Conservation (phyloP, 2,888 invertebrate genomes). For the Altica lythri region DNA sequence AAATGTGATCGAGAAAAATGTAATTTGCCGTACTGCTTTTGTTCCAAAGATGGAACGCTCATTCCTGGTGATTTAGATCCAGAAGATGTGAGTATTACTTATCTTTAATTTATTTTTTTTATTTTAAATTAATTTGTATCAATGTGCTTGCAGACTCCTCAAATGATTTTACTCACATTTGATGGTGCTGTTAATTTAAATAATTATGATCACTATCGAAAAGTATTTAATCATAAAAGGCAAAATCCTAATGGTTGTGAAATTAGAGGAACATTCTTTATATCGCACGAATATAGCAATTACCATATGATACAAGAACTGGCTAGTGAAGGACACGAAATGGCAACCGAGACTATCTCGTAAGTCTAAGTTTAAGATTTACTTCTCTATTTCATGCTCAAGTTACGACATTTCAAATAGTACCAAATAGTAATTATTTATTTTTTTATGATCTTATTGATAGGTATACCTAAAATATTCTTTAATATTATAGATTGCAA, state of each 20-base stretch:
- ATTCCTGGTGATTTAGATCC: slow-evolving; percentile 84
- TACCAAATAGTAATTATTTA: too few species aligned
- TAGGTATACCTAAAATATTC: too few species aligned
- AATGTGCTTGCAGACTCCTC: too few species aligned
- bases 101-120: slow-evolving; percentile 1
- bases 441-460: too few species aligned
- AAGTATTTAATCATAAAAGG: slow-evolving; percentile 79
- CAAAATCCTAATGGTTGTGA: slow-evolving; percentile 89
- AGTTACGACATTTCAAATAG: too few species aligned
- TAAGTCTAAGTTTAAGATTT: slow-evolving; percentile 61
- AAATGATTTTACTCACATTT: slow-evolving; percentile 90
- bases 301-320: slow-evolving; percentile 91
- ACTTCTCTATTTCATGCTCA: too few species aligned
- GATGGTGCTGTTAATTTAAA: slow-evolving; percentile 93
- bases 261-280: slow-evolving; percentile 90
- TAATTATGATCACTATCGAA: slow-evolving; percentile 85
- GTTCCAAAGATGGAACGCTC: slow-evolving; percentile 86
- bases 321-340: slow-evolving; percentile 88
- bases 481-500: slow-evolving; percentile 66
- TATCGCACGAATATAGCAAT: slow-evolving; percentile 90
- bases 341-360: slow-evolving; percentile 73
- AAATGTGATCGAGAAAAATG: slow-evolving; percentile 80
- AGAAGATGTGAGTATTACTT: slow-evolving; percentile 70
- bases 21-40: slow-evolving; percentile 86
- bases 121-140: too few species aligned